Evolutionary conservation across 2,797 vertebrate genomes (phyloP).

Genomic region (Momotus momota): DNA sequence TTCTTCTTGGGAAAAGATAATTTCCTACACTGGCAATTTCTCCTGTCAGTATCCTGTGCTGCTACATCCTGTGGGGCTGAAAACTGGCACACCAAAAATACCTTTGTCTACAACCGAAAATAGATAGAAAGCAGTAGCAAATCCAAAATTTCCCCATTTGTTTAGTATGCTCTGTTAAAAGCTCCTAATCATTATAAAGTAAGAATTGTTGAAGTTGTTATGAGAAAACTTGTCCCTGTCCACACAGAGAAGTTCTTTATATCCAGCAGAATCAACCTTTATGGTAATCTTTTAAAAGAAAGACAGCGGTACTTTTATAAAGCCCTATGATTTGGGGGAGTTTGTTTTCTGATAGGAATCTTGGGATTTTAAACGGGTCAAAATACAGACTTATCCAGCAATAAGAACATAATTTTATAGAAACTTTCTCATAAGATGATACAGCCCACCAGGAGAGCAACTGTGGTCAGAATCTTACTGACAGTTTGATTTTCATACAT

Average conservation of each 20-base stretch:
- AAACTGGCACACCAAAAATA: not conserved
- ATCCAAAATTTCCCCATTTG: not conserved
- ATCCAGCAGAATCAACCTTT: not conserved
- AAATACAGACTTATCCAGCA: not conserved
- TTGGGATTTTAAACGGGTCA: not conserved
- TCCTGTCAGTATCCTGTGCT: not conserved
- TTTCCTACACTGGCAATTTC: not conserved
- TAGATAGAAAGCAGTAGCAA: not conserved
- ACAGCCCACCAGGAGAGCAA: not conserved
- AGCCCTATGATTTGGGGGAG: not conserved
- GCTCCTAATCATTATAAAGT: not conserved
- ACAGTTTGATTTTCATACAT: not conserved
- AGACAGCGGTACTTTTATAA: not conserved
- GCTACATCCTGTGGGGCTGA: not conserved
- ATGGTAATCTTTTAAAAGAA: not conserved
- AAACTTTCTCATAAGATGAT: not conserved
- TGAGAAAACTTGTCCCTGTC: not conserved
- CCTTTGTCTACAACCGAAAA: slow-evolving; percentile 24
- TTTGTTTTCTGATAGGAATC: not conserved
- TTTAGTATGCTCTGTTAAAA: not conserved
- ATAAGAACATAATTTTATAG: not conserved
- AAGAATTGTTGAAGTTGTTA: not conserved
- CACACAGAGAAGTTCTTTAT: not conserved
- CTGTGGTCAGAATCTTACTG: not conserved
- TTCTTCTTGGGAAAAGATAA: not conserved